phyloP scores from a whole-genome alignment of 2,888 invertebrate species.

The Andricus curvator region DNA sequence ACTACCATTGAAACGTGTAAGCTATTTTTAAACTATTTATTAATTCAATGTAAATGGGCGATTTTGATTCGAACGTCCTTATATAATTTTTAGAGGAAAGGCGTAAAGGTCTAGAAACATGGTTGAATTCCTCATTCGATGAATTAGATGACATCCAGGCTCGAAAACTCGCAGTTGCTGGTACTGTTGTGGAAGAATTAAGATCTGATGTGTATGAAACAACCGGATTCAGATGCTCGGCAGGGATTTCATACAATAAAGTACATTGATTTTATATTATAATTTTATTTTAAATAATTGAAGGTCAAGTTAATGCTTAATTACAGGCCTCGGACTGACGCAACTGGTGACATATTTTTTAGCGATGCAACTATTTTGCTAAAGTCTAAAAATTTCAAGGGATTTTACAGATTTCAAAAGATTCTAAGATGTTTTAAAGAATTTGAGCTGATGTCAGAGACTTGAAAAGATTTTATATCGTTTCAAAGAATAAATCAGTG shows the following conservation, averaged over 20 bases:
- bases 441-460: too few species aligned
- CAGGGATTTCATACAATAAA: constrained; percentile 98
- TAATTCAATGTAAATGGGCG: constrained; percentile 61
- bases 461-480: too few species aligned
- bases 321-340: too few species aligned
- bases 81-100: constrained; percentile 70
- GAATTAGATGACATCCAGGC: constrained; percentile 78
- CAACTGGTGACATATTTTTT: too few species aligned
- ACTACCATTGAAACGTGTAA: background rate
- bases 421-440: too few species aligned
- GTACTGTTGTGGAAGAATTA: constrained; percentile 92
- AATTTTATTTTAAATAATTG: background rate
- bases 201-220: constrained; percentile 88
- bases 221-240: constrained; percentile 96
- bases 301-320: background rate
- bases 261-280: constrained; percentile 69
- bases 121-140: constrained; percentile 65
- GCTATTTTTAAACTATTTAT: constrained; percentile 70
- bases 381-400: too few species aligned
- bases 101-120: constrained; percentile 77
- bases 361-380: too few species aligned
- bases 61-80: constrained; percentile 63
- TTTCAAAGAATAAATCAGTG: too few species aligned
- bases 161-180: constrained; percentile 88
- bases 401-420: too few species aligned